Evolutionary conservation across 2,113 vertebrate genomes (phyloP), one percentile per base, ranked within the genome.

Genomic region (Amblyornis subalaris): DNA sequence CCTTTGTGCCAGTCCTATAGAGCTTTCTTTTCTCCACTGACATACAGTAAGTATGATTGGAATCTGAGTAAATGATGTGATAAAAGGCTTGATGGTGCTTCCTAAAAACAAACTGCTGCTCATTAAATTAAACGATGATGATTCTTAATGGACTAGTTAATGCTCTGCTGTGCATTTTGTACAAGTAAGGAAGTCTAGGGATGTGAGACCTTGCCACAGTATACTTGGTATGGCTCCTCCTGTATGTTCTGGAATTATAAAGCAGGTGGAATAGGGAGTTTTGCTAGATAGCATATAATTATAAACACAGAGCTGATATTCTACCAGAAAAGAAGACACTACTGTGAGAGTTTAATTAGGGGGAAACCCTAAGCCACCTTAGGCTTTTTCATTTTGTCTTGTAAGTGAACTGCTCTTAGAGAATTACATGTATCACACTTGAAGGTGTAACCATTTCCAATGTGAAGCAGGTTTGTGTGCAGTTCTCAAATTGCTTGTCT

Each of bases 21-120:
- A 94, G 66, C 69, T 90, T 73, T 33, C 38, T 69, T 75, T 73
- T 74, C 76, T 70, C 60, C 38, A 9, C 81, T 60, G 67, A 10
- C 42, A 9, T 81, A 36, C 76, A 74, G 58, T 54, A 54, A 89
- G 35, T 80, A 54, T 58, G 55, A 36, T 21, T 47, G 47, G 78
- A 80, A 89, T 89, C 54, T 0, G 20, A 85, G 55, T 77, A 73
- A 89, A 76, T 38, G 35, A 76, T 73, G 81, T 58, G 64, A 66
- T 95, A 40, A 83, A 94, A 93, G 51, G 67, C 67, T 60, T 88
- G 81, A 74, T 60, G 75, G 47, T 71, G 29, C 67, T 69, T 94
- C 67, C 47, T 80, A 14, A 94, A 89, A 80, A 20, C 55, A 77
- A 90, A 83, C 47, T 60, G 55, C 83, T 77, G 64, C 66, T 90